Percentiles rank a stretch among this genome's conserved stretches.
phyloP scores from a whole-genome alignment of 2,888 invertebrate species.

The Eustalomyia histrio region DNA sequence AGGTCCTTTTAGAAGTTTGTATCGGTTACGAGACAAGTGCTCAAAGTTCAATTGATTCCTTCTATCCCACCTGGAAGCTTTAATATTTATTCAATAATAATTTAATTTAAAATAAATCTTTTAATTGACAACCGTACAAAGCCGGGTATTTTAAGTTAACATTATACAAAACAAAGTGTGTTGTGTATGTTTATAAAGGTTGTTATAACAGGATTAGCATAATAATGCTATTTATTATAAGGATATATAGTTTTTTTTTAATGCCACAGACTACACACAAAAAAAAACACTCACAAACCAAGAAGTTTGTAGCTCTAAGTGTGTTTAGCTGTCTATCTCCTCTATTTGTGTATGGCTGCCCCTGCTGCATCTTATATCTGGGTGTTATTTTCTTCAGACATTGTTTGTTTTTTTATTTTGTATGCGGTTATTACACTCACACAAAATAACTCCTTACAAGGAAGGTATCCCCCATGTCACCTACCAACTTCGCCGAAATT shows the following conservation, averaged over 20 bases:
- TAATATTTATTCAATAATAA: too few species aligned
- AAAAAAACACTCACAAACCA: neutral
- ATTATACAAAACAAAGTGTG: too few species aligned
- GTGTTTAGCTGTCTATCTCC: neutral
- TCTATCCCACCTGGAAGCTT: too few species aligned
- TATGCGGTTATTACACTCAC: constrained; percentile 36
- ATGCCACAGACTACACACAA: constrained; percentile 25
- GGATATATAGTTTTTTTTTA: constrained; percentile 35
- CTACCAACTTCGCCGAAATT: too few species aligned
- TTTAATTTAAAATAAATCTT: too few species aligned
- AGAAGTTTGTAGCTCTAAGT: constrained; percentile 11
- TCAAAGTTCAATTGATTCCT: too few species aligned
- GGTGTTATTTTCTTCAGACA: neutral
- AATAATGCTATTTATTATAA: constrained; percentile 61
- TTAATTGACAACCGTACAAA: too few species aligned
- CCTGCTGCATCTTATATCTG: neutral
- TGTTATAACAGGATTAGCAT: constrained; percentile 59
- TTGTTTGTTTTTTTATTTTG: constrained; percentile 29
- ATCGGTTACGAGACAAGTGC: too few species aligned
- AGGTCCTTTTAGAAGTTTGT: too few species aligned
- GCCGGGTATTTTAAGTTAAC: too few species aligned
- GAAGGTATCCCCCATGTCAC: too few species aligned
- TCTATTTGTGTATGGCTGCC: neutral
- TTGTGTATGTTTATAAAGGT: constrained; percentile 33
- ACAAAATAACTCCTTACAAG: neutral